Evolutionary conservation across 2,113 vertebrate species (phyloP), one percentile per base, ranked within the genome.

Genomic region (Pelusios castaneus): DNA sequence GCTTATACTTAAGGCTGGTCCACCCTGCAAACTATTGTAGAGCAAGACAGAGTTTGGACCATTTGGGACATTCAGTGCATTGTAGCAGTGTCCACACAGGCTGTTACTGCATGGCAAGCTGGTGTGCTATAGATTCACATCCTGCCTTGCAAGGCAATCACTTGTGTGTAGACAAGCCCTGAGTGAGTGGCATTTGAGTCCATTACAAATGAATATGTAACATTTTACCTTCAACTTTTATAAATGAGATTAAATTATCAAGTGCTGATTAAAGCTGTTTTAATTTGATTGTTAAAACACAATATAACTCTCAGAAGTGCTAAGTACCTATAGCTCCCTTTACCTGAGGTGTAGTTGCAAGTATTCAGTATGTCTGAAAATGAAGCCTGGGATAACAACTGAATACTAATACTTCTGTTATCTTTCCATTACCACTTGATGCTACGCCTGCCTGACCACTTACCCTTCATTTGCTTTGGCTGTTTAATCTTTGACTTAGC

Each of bases 401-500:
- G 11, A 27, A 3, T 63, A 73, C 3, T 77, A 58, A 91, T 45
- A 76, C 67, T 87, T 93, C 24, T 16, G 17, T 88, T 92, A 45
- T 24, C 25, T 84, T 88, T 84, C 81, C 16, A 17, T 82, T 89
- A 88, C 76, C 4, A 1, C 22, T 56, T 85, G 29, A 4, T 56
- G 27, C 82, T 84, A 73, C 41, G 38, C 38, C 82, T 63, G 75
- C 34, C 75, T 78, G 27, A 34, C 25, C 31, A 90, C 80, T 25
- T 91, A n/a, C 24, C 8, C 14, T 81, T 86, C 67, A 10, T 14
- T 87, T 93, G 82, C 63, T 91, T 92, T 94, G 84, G 77, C 79
- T 70, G 58, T 94, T 95, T 89, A 88, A 77, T 85, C 54, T 92
- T 95, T 83, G 89, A 55, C 84, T 94, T 91, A 86, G 84, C 41